phyloP scores from a whole-genome alignment of 2,113 vertebrate species.

The Todiramphus saurophagus region DNA sequence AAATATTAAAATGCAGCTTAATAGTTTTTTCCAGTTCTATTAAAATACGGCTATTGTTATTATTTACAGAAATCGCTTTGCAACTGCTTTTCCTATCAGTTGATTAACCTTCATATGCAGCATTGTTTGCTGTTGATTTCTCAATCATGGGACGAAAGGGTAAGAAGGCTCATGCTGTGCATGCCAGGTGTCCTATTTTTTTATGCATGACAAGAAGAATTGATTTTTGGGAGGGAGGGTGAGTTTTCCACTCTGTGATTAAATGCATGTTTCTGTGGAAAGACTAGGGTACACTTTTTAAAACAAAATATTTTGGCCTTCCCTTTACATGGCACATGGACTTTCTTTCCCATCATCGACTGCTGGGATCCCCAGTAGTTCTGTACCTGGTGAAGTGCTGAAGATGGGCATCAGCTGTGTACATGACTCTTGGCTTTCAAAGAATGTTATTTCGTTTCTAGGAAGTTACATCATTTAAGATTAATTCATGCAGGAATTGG shows the following conservation, averaged over 20 bases:
- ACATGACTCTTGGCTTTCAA: background rate
- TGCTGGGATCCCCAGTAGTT: background rate
- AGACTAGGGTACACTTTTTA: background rate
- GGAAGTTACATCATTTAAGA: background rate
- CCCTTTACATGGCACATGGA: background rate
- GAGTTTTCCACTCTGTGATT: background rate
- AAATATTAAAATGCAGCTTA: background rate
- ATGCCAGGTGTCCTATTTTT: conserved; percentile 13
- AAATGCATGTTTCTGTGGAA: background rate
- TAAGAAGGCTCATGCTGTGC: conserved; percentile 52
- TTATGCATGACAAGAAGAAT: conserved; percentile 9
- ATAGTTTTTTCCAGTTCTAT: background rate
- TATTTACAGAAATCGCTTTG: conserved; percentile 53
- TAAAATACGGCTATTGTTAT: background rate
- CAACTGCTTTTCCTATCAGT: background rate
- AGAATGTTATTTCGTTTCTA: background rate
- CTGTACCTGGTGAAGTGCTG: background rate
- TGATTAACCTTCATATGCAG: conserved; percentile 25
- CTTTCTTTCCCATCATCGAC: background rate
- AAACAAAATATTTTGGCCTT: background rate
- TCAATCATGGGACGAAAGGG: conserved; percentile 58
- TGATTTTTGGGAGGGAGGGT: background rate
- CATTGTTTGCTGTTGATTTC: conserved; percentile 58
- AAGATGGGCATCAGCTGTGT: background rate
- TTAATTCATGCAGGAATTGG: background rate